phyloP scores from a whole-genome alignment of 1,140 invertebrate genomes.

The Tetraneura akinire region DNA sequence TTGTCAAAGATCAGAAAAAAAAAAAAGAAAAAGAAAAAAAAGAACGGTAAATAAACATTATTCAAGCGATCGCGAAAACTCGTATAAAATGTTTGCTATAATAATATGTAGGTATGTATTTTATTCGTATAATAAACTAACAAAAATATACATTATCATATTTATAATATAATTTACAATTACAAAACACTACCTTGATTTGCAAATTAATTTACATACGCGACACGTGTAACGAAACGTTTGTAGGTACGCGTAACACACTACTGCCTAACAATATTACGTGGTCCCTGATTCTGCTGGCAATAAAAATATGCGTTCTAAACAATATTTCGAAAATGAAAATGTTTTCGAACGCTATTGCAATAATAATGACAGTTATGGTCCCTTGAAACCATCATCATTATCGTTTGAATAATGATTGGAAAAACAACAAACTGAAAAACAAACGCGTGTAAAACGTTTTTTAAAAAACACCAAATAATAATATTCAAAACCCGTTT shows the following conservation, averaged over 20 bases:
- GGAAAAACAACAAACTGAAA: constrained; percentile 39
- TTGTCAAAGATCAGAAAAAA: constrained; percentile 8
- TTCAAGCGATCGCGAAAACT: background rate
- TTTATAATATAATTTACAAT: background rate
- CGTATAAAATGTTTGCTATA: constrained; percentile 2
- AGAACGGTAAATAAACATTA: background rate
- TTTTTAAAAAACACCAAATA: constrained; percentile 37
- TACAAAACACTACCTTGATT: constrained; percentile 25
- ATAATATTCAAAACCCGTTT: constrained; percentile 41
- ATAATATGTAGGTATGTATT: no score
- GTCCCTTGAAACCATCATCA: constrained; percentile 51
- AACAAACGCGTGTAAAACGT: constrained; percentile 17
- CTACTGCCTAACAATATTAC: constrained; percentile 40
- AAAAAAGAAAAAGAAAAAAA: background rate
- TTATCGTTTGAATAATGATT: constrained; percentile 48
- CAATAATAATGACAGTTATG: constrained; percentile 50
- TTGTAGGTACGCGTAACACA: background rate
- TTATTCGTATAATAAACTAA: background rate
- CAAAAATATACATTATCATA: background rate
- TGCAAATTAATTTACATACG: constrained; percentile 9
- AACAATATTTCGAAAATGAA: constrained; percentile 16
- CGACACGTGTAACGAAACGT: constrained; percentile 16
- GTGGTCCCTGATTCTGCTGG: constrained; percentile 49
- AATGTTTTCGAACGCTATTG: constrained; percentile 29
- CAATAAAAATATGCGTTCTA: constrained; percentile 35